Percentiles rank a stretch among this genome's conserved stretches.
phyloP scores from a whole-genome alignment of 2,113 vertebrate species.

The Triplophysa rosa region DNA sequence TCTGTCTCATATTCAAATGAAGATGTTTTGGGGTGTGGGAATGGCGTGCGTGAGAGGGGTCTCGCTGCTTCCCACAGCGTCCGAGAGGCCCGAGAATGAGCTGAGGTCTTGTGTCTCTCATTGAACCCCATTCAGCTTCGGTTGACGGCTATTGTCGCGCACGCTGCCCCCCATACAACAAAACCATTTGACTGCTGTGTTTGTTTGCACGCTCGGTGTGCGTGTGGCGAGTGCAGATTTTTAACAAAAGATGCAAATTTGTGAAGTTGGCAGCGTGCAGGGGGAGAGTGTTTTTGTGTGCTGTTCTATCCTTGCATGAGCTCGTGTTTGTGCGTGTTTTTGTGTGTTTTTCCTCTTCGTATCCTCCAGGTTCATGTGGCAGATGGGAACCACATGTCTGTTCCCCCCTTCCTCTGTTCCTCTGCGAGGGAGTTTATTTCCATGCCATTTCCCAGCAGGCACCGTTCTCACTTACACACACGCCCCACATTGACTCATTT shows the following conservation, averaged over 20 bases:
- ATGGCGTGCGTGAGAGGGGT: constrained; percentile 60
- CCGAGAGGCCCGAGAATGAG: constrained; percentile 53
- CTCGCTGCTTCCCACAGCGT: constrained; percentile 64
- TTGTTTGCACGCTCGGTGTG: constrained; percentile 6
- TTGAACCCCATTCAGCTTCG: constrained; percentile 54
- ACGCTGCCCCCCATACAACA: constrained; percentile 10
- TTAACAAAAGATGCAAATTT: background rate
- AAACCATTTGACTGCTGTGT: constrained; percentile 20
- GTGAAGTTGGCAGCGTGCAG: background rate
- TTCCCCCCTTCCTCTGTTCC: constrained; percentile 33
- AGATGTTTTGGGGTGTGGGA: constrained; percentile 59
- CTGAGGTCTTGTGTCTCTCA: constrained; percentile 42
- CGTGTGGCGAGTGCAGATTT: background rate
- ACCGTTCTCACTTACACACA: constrained; percentile 12
- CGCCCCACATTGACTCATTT: constrained; percentile 40
- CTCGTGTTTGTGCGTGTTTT: constrained; percentile 15
- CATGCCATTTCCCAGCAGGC: constrained; percentile 49
- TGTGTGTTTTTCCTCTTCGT: constrained; percentile 40
- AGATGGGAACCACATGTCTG: constrained; percentile 56
- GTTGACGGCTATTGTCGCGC: constrained; percentile 26
- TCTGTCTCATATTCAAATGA: constrained; percentile 51
- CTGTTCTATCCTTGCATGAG: constrained; percentile 26
- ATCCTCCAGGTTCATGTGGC: constrained; percentile 50
- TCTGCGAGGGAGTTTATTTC: constrained; percentile 30
- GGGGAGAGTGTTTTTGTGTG: constrained; percentile 4